phyloP scores from a whole-genome alignment of 2,797 vertebrate species.

The Acanthiza pusilla region DNA sequence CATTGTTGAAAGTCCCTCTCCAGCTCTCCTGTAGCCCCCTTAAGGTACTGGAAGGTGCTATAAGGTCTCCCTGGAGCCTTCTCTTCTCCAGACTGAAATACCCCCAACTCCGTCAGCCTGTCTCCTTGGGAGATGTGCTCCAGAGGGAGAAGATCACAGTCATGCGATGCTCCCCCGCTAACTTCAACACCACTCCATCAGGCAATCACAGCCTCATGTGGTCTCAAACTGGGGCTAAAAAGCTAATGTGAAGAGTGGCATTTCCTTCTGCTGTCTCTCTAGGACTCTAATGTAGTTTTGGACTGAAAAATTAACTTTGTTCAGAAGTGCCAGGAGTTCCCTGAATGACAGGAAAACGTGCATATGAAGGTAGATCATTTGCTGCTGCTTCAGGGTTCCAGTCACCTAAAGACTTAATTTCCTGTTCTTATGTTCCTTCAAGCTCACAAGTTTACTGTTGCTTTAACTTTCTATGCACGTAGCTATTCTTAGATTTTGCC shows the following conservation, averaged over 20 bases:
- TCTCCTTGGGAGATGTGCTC: neutral
- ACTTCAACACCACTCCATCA: accelerated
- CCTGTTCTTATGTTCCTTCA: neutral
- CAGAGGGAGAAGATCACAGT: neutral
- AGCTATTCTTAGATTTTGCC: neutral
- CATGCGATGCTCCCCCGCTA: accelerated
- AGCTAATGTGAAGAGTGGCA: neutral
- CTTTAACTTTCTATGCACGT: neutral
- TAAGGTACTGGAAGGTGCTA: neutral
- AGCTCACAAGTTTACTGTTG: neutral
- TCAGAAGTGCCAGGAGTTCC: neutral
- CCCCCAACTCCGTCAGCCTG: neutral
- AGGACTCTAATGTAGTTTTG: neutral
- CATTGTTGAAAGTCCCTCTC: neutral
- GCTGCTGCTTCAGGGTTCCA: neutral
- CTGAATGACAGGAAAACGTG: neutral
- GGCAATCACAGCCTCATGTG: accelerated
- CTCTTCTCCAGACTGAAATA: neutral
- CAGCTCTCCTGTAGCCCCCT: neutral
- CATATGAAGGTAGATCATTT: neutral
- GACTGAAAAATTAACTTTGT: neutral
- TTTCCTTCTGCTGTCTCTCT: neutral
- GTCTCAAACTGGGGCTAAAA: neutral
- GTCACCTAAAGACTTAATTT: neutral
- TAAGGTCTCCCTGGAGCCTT: neutral